phyloP scores from a whole-genome alignment of 2,113 vertebrate species.

The Bubalus kerabau region DNA sequence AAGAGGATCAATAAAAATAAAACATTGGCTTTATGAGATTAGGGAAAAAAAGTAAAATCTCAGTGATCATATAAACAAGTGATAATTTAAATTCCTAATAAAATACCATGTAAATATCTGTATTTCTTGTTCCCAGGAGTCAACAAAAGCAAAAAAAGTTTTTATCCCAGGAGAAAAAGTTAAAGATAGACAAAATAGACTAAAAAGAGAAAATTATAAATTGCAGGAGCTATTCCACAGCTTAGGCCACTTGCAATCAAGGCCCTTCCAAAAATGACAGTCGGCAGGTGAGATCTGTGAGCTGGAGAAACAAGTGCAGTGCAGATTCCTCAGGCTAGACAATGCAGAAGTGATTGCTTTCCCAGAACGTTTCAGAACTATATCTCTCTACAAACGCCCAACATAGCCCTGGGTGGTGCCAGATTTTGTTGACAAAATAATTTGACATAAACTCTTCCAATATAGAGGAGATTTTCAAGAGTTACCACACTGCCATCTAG shows the following conservation, averaged over 20 bases:
- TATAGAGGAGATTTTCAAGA: not conserved
- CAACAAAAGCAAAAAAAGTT: not conserved
- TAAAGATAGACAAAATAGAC: not conserved
- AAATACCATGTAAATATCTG: not conserved
- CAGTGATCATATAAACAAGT: not conserved
- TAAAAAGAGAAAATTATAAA: not conserved
- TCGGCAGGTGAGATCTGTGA: not conserved
- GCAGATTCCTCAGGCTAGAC: not conserved
- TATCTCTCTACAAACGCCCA: constrained; percentile 9
- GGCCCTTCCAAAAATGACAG: constrained; percentile 33
- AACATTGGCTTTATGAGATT: not conserved
- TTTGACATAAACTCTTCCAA: not conserved
- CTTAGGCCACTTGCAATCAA: constrained; percentile 54
- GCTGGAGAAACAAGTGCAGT: not conserved
- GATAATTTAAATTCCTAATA: not conserved
- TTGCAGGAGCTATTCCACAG: not conserved
- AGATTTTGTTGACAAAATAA: constrained; percentile 27
- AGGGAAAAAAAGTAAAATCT: not conserved
- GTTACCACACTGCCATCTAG: not conserved
- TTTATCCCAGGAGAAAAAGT: not conserved
- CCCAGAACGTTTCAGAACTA: not conserved
- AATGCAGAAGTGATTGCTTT: constrained; percentile 20
- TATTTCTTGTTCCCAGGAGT: not conserved
- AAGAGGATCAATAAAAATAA: constrained; percentile 9
- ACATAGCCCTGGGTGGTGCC: not conserved